These are phyloP conservation scores for Oedothorax gibbosus DNA, from an alignment of 1,140 invertebrate species.

Conservation along the genomic window DNA sequence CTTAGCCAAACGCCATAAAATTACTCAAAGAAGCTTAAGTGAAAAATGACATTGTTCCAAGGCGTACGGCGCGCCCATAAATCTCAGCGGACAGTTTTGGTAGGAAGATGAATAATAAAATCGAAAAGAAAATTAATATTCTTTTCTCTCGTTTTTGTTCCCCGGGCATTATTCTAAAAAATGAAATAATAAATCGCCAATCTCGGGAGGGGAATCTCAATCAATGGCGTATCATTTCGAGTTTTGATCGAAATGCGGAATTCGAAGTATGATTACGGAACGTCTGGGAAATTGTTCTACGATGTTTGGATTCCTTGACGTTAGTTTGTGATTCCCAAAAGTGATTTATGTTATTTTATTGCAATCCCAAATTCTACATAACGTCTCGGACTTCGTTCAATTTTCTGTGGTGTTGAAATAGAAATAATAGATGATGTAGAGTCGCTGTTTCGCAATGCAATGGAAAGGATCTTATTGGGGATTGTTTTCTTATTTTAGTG, in stretches of 20 bases:
- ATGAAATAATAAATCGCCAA: neutral
- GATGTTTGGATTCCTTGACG: neutral
- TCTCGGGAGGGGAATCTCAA: constrained; percentile 16
- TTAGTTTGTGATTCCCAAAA: neutral
- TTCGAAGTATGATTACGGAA: constrained; percentile 1
- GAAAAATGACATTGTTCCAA: constrained; percentile 22
- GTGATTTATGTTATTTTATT: too few relatives aligned
- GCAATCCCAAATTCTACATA: too few relatives aligned
- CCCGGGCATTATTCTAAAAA: neutral
- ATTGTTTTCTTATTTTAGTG: too few relatives aligned
- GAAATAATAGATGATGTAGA: too few relatives aligned
- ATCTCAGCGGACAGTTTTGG: constrained; percentile 30
- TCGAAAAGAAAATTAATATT: constrained; percentile 15
- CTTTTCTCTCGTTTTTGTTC: neutral
- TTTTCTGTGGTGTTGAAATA: too few relatives aligned
- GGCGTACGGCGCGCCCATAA: neutral
- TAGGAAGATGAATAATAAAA: neutral
- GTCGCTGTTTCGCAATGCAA: too few relatives aligned
- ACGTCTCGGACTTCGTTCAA: too few relatives aligned
- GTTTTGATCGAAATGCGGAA: constrained; percentile 6
- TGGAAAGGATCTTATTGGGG: too few relatives aligned
- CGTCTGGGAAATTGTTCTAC: neutral
- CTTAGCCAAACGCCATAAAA: constrained; percentile 28
- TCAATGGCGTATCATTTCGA: constrained; percentile 4
- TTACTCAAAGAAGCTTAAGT: constrained; percentile 5